Evolutionary conservation across 2,113 vertebrate species (phyloP), one percentile per base, ranked within the genome.

Genomic region (Ursus arctos): DNA sequence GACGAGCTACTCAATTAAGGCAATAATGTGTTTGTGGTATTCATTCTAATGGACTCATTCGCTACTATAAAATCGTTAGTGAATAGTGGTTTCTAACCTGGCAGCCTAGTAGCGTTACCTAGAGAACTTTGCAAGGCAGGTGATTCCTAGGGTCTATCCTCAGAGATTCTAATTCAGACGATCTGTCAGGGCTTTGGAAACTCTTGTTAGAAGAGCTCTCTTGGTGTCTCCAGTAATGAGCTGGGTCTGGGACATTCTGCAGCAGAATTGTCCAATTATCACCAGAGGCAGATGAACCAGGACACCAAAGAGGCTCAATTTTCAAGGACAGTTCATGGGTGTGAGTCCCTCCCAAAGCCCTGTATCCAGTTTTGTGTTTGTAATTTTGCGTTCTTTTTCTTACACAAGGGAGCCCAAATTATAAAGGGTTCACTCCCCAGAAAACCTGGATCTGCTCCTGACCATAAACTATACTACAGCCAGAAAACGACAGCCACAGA

Each of bases 371-470:
- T 95, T 85, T 91, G 12, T 49, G 71, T 53, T 65, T 65, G 11
- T 82, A 88, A 89, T 67, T 82, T 88, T 71, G 21, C 61, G 18
- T 65, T 59, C 11, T 33, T 89, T 95, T 82, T 61, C 22, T 69
- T 53, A 91, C 83, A 90, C 69, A 83, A 26, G 19, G 6, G 24
- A 4, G 7, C 26, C 16, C 16, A 82, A 72, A 82, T 71, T 91
- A 31, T 90, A 77, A 95, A 76, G 49, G 7, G 13, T 63, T 87
- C 15, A 47, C 26, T 90, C 6, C 10, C 36, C 8, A 18, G 36
- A 69, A 95, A 95, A 81, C 43, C 33, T 76, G 55, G n/a, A 82
- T 88, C 76, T 86, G n/a, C 67, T 94, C 63, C 49, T 43, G 22
- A 15, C 63, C 33, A 40, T 69, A 95, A 96, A 67, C 63, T 61